Percentiles rank a stretch among this genome's conserved stretches.
Evolutionary conservation across 2,113 vertebrate genomes (phyloP).

Genomic region (Myrmecobius fasciatus): DNA sequence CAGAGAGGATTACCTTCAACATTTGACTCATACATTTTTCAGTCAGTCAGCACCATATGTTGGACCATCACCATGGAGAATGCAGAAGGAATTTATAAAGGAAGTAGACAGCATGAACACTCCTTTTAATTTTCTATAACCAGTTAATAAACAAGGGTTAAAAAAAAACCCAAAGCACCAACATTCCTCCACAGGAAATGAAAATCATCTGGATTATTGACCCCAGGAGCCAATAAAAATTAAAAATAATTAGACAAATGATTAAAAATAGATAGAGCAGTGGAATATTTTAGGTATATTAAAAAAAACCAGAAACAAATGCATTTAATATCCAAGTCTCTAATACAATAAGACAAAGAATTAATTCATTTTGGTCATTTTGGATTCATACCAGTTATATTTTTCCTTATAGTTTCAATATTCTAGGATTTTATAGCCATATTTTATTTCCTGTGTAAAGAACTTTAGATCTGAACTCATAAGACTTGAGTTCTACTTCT

Average conservation of each 20-base stretch:
- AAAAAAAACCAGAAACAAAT: neutral
- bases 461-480: neutral
- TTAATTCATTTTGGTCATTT: neutral
- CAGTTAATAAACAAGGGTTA: neutral
- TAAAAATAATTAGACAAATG: neutral
- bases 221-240: neutral
- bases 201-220: neutral
- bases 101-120: neutral
- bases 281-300: neutral
- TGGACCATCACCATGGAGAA: neutral
- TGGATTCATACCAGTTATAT: neutral
- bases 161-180: neutral
- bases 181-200: neutral
- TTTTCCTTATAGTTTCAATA: neutral
- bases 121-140: neutral
- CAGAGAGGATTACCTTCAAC: constrained; percentile 4
- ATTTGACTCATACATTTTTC: neutral
- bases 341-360: neutral
- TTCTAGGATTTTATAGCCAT: neutral
- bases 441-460: neutral
- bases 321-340: neutral
- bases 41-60: neutral
- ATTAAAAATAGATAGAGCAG: neutral
- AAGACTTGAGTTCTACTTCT: neutral
- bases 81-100: neutral